Percentiles rank a stretch among this genome's conserved stretches.
phyloP scores from a whole-genome alignment of 2,888 invertebrate species.

The Oscheius onirici region DNA sequence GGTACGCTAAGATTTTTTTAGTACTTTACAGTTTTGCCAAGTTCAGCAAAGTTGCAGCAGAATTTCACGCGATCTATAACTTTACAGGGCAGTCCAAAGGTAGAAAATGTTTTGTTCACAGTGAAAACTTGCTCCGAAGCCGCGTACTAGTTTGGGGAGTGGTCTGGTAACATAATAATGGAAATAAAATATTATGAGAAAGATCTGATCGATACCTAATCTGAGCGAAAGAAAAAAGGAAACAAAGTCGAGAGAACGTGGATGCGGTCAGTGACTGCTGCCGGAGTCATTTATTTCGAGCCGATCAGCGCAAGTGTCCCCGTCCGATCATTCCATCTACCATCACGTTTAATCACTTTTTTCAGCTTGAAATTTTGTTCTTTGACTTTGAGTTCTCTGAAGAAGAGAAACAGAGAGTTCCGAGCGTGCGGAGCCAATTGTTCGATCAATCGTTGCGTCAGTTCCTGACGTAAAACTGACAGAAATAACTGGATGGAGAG shows the following conservation, averaged over 20 bases:
- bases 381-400: not conserved
- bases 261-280: not conserved
- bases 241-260: not conserved
- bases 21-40: too few relatives aligned
- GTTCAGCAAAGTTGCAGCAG: too few relatives aligned
- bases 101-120: too few relatives aligned
- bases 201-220: not conserved
- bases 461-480: conserved; percentile 31
- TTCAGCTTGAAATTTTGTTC: not conserved
- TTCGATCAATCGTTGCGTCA: conserved; percentile 34
- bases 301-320: too few relatives aligned
- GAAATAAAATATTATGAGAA: too few relatives aligned
- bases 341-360: not conserved
- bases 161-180: too few relatives aligned
- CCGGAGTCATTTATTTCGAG: not conserved
- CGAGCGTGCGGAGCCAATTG: conserved; percentile 19
- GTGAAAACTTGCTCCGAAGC: too few relatives aligned
- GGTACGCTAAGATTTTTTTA: too few relatives aligned
- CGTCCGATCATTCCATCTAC: not conserved
- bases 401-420: not conserved
- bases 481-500: conserved; percentile 23
- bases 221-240: not conserved
- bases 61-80: too few relatives aligned
- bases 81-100: too few relatives aligned
- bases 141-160: too few relatives aligned